phyloP scores from a whole-genome alignment of 2,113 vertebrate genomes.

The Trematomus loennbergii region DNA sequence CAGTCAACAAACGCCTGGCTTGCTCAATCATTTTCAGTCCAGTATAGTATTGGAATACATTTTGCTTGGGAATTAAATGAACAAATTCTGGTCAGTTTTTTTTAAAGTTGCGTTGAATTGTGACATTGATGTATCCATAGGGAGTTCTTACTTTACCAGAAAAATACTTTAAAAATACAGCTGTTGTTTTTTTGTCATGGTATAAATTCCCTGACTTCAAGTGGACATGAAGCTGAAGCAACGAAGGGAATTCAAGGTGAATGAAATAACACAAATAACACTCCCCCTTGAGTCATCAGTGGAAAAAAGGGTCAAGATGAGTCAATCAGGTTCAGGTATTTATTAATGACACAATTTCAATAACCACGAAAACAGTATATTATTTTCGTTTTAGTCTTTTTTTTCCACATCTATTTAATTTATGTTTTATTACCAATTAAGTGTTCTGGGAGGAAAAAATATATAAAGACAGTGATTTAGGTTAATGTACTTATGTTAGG shows the following conservation, averaged over 20 bases:
- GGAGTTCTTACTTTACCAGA: background rate
- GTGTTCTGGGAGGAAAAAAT: background rate
- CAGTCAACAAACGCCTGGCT: conserved; percentile 56
- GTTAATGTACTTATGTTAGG: no score
- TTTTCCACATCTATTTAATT: background rate
- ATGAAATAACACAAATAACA: conserved; percentile 35
- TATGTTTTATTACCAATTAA: background rate
- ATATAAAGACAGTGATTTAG: background rate
- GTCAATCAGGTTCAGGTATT: conserved; percentile 8
- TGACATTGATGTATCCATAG: background rate
- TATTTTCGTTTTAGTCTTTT: background rate
- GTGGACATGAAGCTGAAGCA: conserved; percentile 48
- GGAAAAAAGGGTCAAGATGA: conserved; percentile 11
- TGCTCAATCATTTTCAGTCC: conserved; percentile 13
- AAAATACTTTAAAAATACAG: background rate
- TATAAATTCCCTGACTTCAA: background rate
- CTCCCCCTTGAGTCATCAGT: conserved; percentile 17
- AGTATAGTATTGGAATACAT: background rate
- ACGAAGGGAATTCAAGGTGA: conserved; percentile 42
- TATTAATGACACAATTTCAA: background rate
- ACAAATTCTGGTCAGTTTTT: background rate
- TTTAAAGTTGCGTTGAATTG: background rate
- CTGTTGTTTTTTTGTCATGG: background rate
- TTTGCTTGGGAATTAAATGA: background rate
- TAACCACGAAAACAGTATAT: background rate